These are phyloP conservation scores for Phylloscopus trochiloides DNA, from an alignment of 2,113 vertebrate genomes.

Conservation along the genomic window DNA sequence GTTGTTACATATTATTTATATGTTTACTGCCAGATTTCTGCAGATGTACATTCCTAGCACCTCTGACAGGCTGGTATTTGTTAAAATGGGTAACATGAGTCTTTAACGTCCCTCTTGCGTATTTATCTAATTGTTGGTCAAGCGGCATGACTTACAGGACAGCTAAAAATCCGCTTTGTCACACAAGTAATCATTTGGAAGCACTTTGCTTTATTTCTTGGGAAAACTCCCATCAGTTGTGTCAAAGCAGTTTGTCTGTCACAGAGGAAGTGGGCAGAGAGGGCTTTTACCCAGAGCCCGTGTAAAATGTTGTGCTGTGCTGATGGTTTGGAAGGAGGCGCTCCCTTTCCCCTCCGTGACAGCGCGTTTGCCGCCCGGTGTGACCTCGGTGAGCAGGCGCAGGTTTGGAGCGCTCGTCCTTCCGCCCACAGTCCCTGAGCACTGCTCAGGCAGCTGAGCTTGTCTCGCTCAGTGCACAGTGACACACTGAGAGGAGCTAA, in stretches of 20 bases:
- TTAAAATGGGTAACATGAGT: neutral
- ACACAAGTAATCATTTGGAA: constrained; percentile 25
- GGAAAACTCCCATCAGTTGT: neutral
- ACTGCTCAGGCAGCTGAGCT: neutral
- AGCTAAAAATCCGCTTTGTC: constrained; percentile 5
- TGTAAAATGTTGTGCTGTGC: neutral
- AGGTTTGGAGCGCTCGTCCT: neutral
- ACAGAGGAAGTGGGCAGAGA: neutral
- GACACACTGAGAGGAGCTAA: neutral
- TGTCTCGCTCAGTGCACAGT: rapidly evolving
- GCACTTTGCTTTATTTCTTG: constrained; percentile 2
- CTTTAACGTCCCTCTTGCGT: neutral
- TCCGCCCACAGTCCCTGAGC: neutral
- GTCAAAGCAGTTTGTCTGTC: neutral
- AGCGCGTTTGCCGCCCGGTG: neutral
- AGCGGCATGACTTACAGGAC: neutral
- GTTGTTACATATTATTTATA: neutral
- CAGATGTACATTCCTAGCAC: neutral
- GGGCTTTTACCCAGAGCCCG: neutral
- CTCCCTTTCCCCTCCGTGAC: neutral
- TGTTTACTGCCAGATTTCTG: neutral
- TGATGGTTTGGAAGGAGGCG: neutral
- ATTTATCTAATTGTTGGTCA: constrained; percentile 30
- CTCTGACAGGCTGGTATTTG: constrained; percentile 11
- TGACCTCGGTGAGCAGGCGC: neutral